Evolutionary conservation across 2,113 vertebrate genomes (phyloP).

Genomic region (Macheiramphus alcinus): DNA sequence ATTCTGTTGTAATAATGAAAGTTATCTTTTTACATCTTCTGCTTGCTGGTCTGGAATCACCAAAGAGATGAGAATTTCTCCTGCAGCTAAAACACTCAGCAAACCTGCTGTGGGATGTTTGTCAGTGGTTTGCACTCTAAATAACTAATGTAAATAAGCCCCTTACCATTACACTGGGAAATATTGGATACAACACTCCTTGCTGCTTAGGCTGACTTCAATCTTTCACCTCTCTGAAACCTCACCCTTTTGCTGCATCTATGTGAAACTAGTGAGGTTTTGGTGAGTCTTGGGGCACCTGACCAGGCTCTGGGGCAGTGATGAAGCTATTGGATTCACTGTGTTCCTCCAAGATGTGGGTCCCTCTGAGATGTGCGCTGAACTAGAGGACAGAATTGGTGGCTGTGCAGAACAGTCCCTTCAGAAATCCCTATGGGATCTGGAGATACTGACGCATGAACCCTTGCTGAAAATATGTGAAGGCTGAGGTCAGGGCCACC

Average conservation of each 20-base stretch:
- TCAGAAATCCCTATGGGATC: not conserved
- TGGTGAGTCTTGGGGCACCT: not conserved
- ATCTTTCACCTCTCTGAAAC: not conserved
- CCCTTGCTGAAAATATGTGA: not conserved
- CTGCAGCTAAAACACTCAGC: not conserved
- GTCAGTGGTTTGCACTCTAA: not conserved
- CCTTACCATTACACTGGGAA: not conserved
- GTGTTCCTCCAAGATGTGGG: not conserved
- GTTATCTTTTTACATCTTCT: conserved; percentile 56
- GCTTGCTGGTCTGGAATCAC: conserved; percentile 26
- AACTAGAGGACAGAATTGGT: not conserved
- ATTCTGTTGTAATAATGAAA: conserved; percentile 50
- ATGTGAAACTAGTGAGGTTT: not conserved
- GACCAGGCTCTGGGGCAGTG: not conserved
- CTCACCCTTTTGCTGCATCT: not conserved
- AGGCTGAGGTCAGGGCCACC: not conserved
- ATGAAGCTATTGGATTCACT: not conserved
- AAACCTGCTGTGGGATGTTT: not conserved
- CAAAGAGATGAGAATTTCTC: conserved; percentile 25
- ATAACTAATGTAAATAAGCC: not conserved
- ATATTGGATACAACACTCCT: not conserved
- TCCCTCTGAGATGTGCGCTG: not conserved
- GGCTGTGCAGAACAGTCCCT: not conserved
- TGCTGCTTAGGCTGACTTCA: not conserved
- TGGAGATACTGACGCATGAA: not conserved